Evolutionary conservation across 92 coral and sea anemone genomes (phyloP), one percentile per base, ranked within the genome.

Genomic region (Pocillopora meandrina): DNA sequence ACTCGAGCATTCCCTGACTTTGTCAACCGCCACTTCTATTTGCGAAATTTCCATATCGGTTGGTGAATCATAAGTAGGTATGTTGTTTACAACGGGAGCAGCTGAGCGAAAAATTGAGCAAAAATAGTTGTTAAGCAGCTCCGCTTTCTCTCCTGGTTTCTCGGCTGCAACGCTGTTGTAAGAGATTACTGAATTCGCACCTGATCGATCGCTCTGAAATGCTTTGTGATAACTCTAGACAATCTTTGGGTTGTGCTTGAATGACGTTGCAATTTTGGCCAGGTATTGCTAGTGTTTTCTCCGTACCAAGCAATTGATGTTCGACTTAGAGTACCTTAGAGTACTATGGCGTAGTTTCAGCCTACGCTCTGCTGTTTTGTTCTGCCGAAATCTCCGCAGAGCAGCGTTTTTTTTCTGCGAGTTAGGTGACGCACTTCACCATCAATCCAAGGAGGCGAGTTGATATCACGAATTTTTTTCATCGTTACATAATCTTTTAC

Each of bases 191-290:
- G 19, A 23, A 19, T n/a, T 12, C 2, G 33, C 15, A 74, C 76
- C 34, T 49, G 63, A 2, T 34, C 8, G 33, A 49, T 21, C 2
- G 56, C 21, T 75, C 74, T 74, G 20, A 58, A 84, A 1, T 6
- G 70, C 55, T 73, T 84, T 64, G 21, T 65, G 71, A 1, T 42
- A 42, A 6, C 5, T 42, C 5, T 3, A 42, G 7, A 42, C 1
- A 7, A 42, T 65, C 9, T 9, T 74, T 3, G 49, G 87, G 47
- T 84, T 75, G 23, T 63, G 67, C 14, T 64, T 56, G 12, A 84
- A 64, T 13, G 67, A 33, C 56, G 12, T 35, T 42, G 74, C 63
- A 57, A 77, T 66, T 65, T 65, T 85, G 7, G 12, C 5, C 55
- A 26, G 42, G 74, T 70, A 70, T 70, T 26, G 74, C 1, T 33